Base-by-base conservation (phyloP, 2,113 vertebrate genomes). In the Procapra przewalskii region DNA sequence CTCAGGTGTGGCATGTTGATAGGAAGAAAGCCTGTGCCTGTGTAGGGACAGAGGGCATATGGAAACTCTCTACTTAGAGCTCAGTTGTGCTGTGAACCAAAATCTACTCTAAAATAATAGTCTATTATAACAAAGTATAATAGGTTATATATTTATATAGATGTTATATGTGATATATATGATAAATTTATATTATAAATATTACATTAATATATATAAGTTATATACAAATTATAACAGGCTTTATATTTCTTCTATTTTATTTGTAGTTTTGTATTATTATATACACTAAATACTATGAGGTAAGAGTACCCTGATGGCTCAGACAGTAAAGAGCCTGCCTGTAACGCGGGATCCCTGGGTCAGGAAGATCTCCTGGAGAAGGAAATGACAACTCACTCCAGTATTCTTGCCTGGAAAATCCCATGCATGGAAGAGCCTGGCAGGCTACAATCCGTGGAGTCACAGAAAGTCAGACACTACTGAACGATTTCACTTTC, bases 181-280 rank as follows among this genome's bases (percentile, higher is more conserved):
- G 15, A 33, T 33, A n/a, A 33, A 33, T 33, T 64, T 33, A 64
- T 67, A 36, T 71, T 71, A 36, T 36, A n/a, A 12, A 71, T 5
- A 36, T 67, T 67, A 10, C 33, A 19, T 67, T 5, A 36, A 11
- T 71, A 36, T 71, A 67, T n/a, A 67, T 10, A n/a, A 67, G 36
- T 67, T 62, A 62, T 16, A n/a, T 64, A 64, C 31, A n/a, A 33
- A 64, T 64, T 71, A 71, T 36, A 50, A 85, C 11, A 55, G 59
- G 14, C 4, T 36, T 13, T 96, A 67, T 64, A 50, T 64, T 64
- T 84, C 55, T 93, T 67, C 9, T 64, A 57, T 90, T 79, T 84
- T 85, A 95, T 54, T 60, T 55, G 40, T 43, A 25, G 27, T 85
- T 77, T 88, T 55, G 1, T 33, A 50, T 88, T 90, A 16, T 55